Percentiles rank a stretch among this genome's conserved stretches.
These are phyloP conservation scores for Psilanteris sp. DNA, from an alignment of 1,140 invertebrate species.

Conservation along the genomic window DNA sequence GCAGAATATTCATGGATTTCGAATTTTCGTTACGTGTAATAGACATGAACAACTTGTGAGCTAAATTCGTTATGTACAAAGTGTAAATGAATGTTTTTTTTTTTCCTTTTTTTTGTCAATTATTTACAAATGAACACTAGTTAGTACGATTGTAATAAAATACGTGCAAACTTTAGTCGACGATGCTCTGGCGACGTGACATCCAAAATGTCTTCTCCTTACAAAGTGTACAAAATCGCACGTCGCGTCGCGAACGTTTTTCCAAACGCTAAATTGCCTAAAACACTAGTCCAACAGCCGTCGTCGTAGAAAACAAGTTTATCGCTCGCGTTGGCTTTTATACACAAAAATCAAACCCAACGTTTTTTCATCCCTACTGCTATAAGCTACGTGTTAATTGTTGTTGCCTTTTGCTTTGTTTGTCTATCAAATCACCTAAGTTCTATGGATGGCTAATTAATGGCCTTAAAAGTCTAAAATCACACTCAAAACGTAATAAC, in stretches of 20 bases:
- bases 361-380: slow-evolving; percentile 3
- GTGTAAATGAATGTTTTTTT: slow-evolving; percentile 15
- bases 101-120: slow-evolving; percentile 6
- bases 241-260: not conserved
- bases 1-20: not conserved
- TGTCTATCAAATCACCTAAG: slow-evolving; percentile 39
- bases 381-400: slow-evolving; percentile 32
- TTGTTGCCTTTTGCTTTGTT: slow-evolving; percentile 15
- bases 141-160: slow-evolving; percentile 56
- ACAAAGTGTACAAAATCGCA: slow-evolving; percentile 47
- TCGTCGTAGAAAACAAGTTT: slow-evolving; percentile 27
- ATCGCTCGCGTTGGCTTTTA: slow-evolving; percentile 13
- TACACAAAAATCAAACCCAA: slow-evolving; percentile 40
- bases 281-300: slow-evolving; percentile 11
- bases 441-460: slow-evolving; percentile 54
- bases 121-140: slow-evolving; percentile 62
- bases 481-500: slow-evolving; percentile 75
- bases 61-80: slow-evolving; percentile 55
- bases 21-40: slow-evolving; percentile 6
- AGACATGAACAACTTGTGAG: slow-evolving; percentile 26
- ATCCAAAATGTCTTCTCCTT: slow-evolving; percentile 1
- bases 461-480: slow-evolving; percentile 71
- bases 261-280: slow-evolving; percentile 23
- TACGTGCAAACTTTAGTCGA: slow-evolving; percentile 53
- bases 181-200: not conserved